Evolutionary conservation across 2,797 vertebrate genomes (phyloP).

Genomic region (Oophaga sylvatica): DNA sequence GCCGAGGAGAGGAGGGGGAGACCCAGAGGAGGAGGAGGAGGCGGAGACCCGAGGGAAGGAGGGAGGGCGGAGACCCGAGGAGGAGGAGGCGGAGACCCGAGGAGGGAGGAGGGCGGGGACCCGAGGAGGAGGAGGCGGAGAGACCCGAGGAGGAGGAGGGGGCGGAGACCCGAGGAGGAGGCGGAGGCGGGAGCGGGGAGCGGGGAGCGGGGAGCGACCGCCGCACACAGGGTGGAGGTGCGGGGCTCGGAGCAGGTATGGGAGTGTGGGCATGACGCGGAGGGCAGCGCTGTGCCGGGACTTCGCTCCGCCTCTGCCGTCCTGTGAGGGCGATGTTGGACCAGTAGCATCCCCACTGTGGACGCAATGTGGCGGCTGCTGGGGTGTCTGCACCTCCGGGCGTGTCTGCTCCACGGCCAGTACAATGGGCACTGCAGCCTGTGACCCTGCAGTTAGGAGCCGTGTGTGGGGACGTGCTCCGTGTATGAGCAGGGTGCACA

Average conservation of each 20-base stretch:
- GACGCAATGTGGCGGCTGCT: neutral
- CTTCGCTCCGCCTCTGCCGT: no score
- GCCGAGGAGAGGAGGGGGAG: no score
- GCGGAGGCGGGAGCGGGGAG: conserved; percentile 56
- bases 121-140: no score
- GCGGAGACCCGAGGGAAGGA: no score
- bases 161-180: no score
- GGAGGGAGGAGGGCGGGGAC: no score
- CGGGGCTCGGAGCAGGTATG: conserved; percentile 44
- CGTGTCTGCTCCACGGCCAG: neutral
- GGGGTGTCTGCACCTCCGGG: neutral
- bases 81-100: no score
- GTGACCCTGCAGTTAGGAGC: neutral
- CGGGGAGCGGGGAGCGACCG: conserved; percentile 43
- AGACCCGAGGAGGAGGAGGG: no score
- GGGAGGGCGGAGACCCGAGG: no score
- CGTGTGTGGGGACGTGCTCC: no score
- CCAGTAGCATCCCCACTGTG: neutral
- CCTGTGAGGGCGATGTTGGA: neutral
- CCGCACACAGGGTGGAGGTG: conserved; percentile 47
- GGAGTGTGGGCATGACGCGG: conserved; percentile 28
- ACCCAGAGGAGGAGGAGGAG: no score
- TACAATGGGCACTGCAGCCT: neutral
- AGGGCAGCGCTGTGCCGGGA: neutral
- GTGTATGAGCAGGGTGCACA: neutral